Conservation (phyloP, 1,140 invertebrate genomes). For the Batillaria attramentaria region DNA sequence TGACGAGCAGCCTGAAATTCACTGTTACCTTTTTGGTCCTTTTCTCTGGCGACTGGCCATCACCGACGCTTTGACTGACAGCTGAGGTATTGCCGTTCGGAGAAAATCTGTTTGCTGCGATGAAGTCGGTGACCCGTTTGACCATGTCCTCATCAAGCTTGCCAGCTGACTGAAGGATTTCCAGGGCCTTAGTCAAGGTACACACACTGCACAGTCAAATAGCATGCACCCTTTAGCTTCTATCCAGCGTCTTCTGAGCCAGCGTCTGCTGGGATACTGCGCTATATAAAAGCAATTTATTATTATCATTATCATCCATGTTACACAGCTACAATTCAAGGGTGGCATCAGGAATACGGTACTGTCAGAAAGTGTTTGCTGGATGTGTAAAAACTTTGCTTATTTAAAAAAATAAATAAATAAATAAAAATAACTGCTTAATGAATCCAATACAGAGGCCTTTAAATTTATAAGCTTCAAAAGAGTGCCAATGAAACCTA, state of each 20-base stretch:
- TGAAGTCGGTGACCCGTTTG: conserved; percentile 53
- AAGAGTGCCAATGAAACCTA: too few relatives aligned
- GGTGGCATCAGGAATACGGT: not conserved
- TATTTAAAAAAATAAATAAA: too few relatives aligned
- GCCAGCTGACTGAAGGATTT: conserved; percentile 56
- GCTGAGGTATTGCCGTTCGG: not conserved
- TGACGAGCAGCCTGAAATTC: not conserved
- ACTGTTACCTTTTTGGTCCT: conserved; percentile 28
- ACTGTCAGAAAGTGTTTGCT: too few relatives aligned
- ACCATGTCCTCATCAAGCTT: conserved; percentile 57
- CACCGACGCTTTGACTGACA: not conserved
- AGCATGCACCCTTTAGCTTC: not conserved
- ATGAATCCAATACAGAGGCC: too few relatives aligned
- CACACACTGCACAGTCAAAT: conserved; percentile 62
- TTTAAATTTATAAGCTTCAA: too few relatives aligned
- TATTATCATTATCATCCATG: not conserved
- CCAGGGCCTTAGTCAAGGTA: conserved; percentile 65
- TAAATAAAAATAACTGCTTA: too few relatives aligned
- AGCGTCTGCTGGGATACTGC: too few relatives aligned
- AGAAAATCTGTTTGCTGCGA: conserved; percentile 57
- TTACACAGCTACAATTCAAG: not conserved
- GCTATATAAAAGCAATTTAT: too few relatives aligned
- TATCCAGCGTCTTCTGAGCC: too few relatives aligned
- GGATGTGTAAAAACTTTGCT: too few relatives aligned
- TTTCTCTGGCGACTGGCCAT: conserved; percentile 27